Percentiles rank a stretch among this genome's conserved stretches.
Evolutionary conservation across 1,140 invertebrate species (phyloP).

Genomic region (Drosophila paulistorum): DNA sequence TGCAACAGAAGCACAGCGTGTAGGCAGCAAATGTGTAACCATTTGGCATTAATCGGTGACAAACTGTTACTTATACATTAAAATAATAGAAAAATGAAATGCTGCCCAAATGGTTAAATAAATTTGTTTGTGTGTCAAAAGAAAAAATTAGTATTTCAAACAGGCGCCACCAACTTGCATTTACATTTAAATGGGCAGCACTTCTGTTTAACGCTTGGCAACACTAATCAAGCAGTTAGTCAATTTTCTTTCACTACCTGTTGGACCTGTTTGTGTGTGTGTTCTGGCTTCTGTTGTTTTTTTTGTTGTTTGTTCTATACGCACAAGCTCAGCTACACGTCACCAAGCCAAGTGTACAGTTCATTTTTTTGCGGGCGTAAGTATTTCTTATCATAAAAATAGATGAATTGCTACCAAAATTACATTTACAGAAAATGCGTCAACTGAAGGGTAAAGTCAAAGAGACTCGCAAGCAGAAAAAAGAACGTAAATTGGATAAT

Average conservation of each 20-base stretch:
- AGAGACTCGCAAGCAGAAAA: slow-evolving; percentile 77
- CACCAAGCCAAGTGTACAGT: slow-evolving; percentile 31
- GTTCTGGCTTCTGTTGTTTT: neutral
- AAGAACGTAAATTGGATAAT: slow-evolving; percentile 80
- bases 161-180: neutral
- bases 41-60: no score
- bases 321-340: slow-evolving; percentile 35
- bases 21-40: neutral
- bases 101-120: no score
- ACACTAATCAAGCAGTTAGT: neutral
- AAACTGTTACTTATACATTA: no score
- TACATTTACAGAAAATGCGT: slow-evolving; percentile 62
- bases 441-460: slow-evolving; percentile 80
- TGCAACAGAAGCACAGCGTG: neutral
- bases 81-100: no score
- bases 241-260: neutral
- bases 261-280: slow-evolving; percentile 6
- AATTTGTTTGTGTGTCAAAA: no score
- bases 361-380: neutral
- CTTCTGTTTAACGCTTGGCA: neutral
- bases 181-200: slow-evolving; percentile 2
- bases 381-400: slow-evolving; percentile 20
- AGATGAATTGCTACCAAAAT: no score
- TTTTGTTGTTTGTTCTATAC: neutral
- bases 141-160: neutral